A percentile compares a stretch with the other conserved stretches of the same genome.
phyloP scores from a whole-genome alignment of 2,797 vertebrate genomes.

The Microcaecilia unicolor region DNA sequence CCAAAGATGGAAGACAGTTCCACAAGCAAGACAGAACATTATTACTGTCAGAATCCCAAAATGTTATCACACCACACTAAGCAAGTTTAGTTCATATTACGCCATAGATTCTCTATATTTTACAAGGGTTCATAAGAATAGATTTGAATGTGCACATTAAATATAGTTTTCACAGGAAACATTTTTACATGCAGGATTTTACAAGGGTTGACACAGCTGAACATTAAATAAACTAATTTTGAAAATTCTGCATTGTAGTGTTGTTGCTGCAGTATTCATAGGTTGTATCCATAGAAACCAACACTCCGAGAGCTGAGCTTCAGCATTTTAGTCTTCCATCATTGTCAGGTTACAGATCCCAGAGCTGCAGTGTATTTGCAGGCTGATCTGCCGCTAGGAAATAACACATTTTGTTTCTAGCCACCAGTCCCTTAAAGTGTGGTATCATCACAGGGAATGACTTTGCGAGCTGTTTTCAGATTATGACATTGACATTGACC shows the following conservation, averaged over 20 bases:
- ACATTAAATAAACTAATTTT: constrained; percentile 18
- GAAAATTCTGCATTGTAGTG: constrained; percentile 3
- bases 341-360: neutral
- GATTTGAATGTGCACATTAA: neutral
- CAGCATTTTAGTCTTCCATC: neutral
- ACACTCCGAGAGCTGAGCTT: neutral
- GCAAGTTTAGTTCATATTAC: too few relatives aligned
- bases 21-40: too few relatives aligned
- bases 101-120: too few relatives aligned
- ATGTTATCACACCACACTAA: too few relatives aligned
- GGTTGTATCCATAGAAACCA: constrained; percentile 19
- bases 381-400: constrained; percentile 1
- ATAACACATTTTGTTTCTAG: too few relatives aligned
- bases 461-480: too few relatives aligned
- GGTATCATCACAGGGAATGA: too few relatives aligned
- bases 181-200: neutral
- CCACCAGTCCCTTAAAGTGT: too few relatives aligned
- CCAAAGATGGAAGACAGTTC: too few relatives aligned
- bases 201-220: constrained; percentile 1
- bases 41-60: too few relatives aligned
- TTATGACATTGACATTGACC: too few relatives aligned
- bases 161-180: neutral
- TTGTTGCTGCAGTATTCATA: constrained; percentile 3
- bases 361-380: neutral
- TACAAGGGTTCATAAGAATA: too few relatives aligned